A percentile compares a stretch with the other conserved stretches of the same genome.
These are phyloP conservation scores for Stegastes partitus DNA, from an alignment of 2,113 vertebrate species.

Conservation along the genomic window DNA sequence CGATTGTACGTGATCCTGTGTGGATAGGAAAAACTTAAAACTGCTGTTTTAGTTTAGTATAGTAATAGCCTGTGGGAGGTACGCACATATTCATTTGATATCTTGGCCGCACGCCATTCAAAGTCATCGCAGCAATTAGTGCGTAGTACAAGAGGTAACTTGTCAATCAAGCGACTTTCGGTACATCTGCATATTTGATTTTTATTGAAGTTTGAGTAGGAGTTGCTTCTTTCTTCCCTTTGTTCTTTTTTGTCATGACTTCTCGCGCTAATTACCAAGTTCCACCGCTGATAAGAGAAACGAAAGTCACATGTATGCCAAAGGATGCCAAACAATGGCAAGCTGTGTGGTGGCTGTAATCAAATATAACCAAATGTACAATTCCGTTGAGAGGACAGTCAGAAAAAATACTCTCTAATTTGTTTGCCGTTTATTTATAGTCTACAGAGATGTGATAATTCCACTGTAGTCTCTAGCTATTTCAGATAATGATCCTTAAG, in stretches of 20 bases:
- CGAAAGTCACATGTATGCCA: conserved; percentile 40
- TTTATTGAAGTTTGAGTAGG: conserved; percentile 50
- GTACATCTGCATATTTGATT: conserved; percentile 44
- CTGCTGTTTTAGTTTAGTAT: not conserved
- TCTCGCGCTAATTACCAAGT: conserved; percentile 52
- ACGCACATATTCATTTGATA: not conserved
- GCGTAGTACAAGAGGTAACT: conserved; percentile 9
- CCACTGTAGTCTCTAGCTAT: not conserved
- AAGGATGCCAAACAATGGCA: conserved; percentile 30
- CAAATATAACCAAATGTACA: conserved; percentile 51
- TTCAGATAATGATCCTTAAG: not conserved
- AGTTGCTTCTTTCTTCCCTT: conserved; percentile 22
- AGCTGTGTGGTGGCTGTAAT: conserved; percentile 14
- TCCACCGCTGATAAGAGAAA: conserved; percentile 29
- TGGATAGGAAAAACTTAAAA: not conserved
- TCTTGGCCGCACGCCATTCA: not conserved
- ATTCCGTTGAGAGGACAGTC: not conserved
- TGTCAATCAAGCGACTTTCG: conserved; percentile 55
- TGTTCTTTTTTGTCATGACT: conserved; percentile 33
- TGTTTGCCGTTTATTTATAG: conserved; percentile 29
- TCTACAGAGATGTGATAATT: not conserved
- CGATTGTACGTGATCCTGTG: too few species aligned
- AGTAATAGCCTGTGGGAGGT: not conserved
- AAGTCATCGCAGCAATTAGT: conserved; percentile 41
- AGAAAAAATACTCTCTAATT: conserved; percentile 34